These are phyloP conservation scores for Nansenia antarctica DNA, from an alignment of 2,113 vertebrate species.

Conservation along the genomic window DNA sequence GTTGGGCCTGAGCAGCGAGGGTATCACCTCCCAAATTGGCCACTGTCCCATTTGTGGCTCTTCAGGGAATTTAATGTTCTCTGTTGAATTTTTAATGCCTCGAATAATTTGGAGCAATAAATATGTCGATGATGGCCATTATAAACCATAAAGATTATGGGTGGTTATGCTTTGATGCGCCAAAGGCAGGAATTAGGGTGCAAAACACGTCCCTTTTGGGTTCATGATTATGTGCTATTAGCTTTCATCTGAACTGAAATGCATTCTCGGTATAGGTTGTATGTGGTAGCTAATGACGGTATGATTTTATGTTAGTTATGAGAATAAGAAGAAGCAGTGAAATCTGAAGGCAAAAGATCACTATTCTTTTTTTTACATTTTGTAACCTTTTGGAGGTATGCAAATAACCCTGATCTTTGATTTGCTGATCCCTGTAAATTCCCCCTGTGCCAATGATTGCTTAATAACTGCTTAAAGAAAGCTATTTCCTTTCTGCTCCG, in stretches of 20 bases:
- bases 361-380: too few species aligned
- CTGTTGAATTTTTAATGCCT: conserved; percentile 30
- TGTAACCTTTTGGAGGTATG: too few species aligned
- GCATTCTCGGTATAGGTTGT: too few species aligned
- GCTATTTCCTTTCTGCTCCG: too few species aligned
- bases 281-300: not conserved
- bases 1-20: conserved; percentile 45
- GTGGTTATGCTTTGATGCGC: not conserved
- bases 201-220: not conserved
- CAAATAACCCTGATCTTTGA: too few species aligned
- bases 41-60: conserved; percentile 4
- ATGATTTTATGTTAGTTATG: too few species aligned
- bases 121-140: conserved; percentile 38
- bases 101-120: conserved; percentile 33
- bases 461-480: too few species aligned
- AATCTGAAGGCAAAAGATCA: too few species aligned
- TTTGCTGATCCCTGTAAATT: too few species aligned
- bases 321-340: too few species aligned
- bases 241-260: not conserved
- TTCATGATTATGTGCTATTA: not conserved
- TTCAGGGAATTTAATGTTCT: conserved; percentile 11
- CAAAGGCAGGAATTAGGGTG: not conserved
- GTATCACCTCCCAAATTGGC: conserved; percentile 37
- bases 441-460: too few species aligned
- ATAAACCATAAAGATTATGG: conserved; percentile 29